Percentiles rank a stretch among this genome's conserved stretches.
Conservation (phyloP, 2,888 invertebrate species). For the Yponomeuta cagnagella region DNA sequence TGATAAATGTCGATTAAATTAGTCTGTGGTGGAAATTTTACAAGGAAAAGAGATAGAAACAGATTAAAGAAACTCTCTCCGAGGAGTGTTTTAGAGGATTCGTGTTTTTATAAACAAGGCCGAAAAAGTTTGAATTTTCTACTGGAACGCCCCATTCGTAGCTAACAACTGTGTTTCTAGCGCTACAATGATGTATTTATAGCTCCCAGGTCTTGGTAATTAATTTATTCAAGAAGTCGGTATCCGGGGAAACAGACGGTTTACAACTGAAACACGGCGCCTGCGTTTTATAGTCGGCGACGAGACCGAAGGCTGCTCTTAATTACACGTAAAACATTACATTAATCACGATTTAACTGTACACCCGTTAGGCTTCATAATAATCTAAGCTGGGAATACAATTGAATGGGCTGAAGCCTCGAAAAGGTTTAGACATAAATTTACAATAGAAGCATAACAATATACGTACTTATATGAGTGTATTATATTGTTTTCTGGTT, state of each 20-base stretch:
- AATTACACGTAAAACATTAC: constrained; percentile 47
- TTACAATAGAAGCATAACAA: background rate
- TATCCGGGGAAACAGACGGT: constrained; percentile 48
- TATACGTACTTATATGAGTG: background rate
- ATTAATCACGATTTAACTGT: constrained; percentile 11
- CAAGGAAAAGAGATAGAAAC: too few species aligned
- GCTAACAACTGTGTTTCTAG: constrained; percentile 27
- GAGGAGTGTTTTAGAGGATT: too few species aligned
- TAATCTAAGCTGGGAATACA: background rate
- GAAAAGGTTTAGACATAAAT: background rate
- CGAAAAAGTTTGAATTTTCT: background rate
- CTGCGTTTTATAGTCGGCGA: constrained; percentile 57
- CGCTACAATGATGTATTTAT: constrained; percentile 39
- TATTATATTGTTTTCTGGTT: background rate
- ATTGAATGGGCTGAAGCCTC: background rate
- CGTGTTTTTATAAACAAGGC: too few species aligned
- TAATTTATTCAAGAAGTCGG: constrained; percentile 40
- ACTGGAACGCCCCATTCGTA: background rate
- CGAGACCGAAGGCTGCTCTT: constrained; percentile 46
- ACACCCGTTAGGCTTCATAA: background rate
- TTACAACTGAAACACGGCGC: constrained; percentile 36
- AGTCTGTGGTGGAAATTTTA: too few species aligned
- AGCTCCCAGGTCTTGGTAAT: constrained; percentile 26
- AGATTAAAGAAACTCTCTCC: too few species aligned
- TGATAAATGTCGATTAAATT: too few species aligned